Conservation (phyloP, 2,888 invertebrate genomes). For the Caenorhabditis sp. region DNA sequence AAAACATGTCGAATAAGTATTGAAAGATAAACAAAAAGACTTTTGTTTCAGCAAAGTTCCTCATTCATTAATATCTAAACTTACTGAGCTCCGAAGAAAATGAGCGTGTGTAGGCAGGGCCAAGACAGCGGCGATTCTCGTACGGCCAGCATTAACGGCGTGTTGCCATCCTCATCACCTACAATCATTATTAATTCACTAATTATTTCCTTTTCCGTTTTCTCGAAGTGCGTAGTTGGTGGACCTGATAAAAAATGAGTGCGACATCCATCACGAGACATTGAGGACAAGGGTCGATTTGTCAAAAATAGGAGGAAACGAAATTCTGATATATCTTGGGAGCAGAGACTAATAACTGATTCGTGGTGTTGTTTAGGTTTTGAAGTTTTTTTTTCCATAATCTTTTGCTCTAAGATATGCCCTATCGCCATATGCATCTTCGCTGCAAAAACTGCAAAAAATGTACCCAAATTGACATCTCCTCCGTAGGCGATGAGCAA, state of each 20-base stretch:
- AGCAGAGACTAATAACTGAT: too few species aligned
- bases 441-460: not conserved
- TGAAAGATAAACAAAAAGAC: too few species aligned
- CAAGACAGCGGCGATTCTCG: constrained; percentile 86
- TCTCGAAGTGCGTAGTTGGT: constrained; percentile 9
- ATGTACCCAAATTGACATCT: constrained; percentile 84
- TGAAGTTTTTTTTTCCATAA: too few species aligned
- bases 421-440: too few species aligned
- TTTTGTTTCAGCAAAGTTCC: not conserved
- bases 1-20: too few species aligned
- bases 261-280: not conserved
- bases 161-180: constrained; percentile 86
- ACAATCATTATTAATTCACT: constrained; percentile 53
- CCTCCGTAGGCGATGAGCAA: constrained; percentile 86
- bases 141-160: constrained; percentile 86
- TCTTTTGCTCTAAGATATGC: too few species aligned
- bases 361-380: too few species aligned
- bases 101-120: constrained; percentile 84
- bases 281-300: not conserved
- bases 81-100: constrained; percentile 82
- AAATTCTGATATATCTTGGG: too few species aligned
- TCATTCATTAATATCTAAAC: too few species aligned
- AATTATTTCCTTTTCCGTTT: constrained; percentile 4
- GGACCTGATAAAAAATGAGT: not conserved
- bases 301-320: too few species aligned